phyloP scores from a whole-genome alignment of 2,888 invertebrate species.

The Stratiomys singularior region DNA sequence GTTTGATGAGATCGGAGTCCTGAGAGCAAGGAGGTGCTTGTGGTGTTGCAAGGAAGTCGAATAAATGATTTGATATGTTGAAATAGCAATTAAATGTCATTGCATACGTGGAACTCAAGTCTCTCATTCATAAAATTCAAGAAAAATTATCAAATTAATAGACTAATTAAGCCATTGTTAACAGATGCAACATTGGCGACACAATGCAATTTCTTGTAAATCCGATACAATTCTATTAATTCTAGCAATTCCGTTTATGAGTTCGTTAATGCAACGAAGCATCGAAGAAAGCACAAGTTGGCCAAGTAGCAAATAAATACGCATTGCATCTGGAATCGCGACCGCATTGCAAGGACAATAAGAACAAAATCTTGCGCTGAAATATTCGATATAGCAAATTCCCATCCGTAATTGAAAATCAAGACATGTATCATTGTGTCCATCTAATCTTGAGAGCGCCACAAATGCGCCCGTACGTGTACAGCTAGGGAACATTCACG shows the following conservation, averaged over 20 bases:
- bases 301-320: too few species aligned
- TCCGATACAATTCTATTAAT: constrained; percentile 16
- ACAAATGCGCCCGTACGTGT: constrained; percentile 33
- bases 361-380: neutral
- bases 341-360: neutral
- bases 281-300: neutral
- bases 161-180: neutral
- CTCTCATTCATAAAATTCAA: too few species aligned
- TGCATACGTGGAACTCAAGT: too few species aligned
- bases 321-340: constrained; percentile 1
- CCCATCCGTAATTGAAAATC: constrained; percentile 46
- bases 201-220: constrained; percentile 15
- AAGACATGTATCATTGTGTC: constrained; percentile 42
- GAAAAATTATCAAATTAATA: constrained; percentile 2
- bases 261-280: constrained; percentile 15
- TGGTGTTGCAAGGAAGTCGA: too few species aligned
- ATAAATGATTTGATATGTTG: too few species aligned
- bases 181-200: neutral
- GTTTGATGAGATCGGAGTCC: too few species aligned
- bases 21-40: too few species aligned
- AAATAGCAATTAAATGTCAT: too few species aligned
- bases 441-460: constrained; percentile 37
- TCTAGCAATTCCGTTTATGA: too few species aligned
- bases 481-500: constrained; percentile 10
- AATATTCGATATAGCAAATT: constrained; percentile 28